Evolutionary conservation across 2,797 vertebrate genomes (phyloP), one percentile per base, ranked within the genome.

Genomic region (Trematomus bernacchii): DNA sequence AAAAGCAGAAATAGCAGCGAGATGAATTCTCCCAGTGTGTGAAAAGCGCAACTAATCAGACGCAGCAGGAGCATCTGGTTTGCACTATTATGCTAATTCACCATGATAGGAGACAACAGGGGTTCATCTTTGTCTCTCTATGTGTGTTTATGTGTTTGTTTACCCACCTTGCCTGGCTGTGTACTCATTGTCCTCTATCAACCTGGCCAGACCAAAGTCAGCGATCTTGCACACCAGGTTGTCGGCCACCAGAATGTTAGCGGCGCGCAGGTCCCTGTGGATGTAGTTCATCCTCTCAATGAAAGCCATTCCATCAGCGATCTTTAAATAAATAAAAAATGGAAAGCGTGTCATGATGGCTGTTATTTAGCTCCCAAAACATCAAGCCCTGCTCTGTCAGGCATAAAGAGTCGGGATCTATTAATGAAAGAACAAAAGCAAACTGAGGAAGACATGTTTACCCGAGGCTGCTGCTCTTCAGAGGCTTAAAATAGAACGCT

Each of bases 271-370:
- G 87, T 99, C 98, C 91, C 98, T 95, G 91, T 99, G 98, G 91
- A 99, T 99, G 94, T 99, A 99, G 94, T 99, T 99, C 98, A 98
- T 99, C 94, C 97, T 96, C 95, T 99, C 98, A 87, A 99, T 99
- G 93, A 98, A 98, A n/a, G 98, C 98, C 98, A 99, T 99, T 47
- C 98, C 98, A 82, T 98, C 97, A 50, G 98, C 97, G 73, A 98
- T 98, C 98, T 93, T 37, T 37, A 9, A 88, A 64, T 87, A 19
- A 21, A 16, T 23, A 46, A 63, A 46, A 12, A 27, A 66, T 55
- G 47, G 76, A 86, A 70, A 80, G 57, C 63, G 1, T 48, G 43
- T 82, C 61, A 33, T 1, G 27, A 46, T 50, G 3, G 18, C 50
- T 4, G 19, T 75, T 52, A 65, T 16, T 37, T 37, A 37, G 71